Evolutionary conservation across 2,888 invertebrate genomes (phyloP).

Genomic region (Microchrysa polita): DNA sequence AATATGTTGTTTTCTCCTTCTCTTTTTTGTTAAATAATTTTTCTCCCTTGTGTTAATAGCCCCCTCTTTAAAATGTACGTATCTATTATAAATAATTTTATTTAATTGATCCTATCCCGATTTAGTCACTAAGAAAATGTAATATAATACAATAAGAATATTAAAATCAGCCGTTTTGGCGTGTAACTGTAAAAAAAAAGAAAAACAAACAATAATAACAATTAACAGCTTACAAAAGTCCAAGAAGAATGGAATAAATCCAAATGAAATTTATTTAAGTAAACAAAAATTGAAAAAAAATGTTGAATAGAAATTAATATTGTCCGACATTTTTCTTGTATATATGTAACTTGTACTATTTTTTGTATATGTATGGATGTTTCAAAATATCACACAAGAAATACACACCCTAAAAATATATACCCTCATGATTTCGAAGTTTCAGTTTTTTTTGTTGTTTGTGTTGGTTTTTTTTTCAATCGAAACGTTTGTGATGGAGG

Average conservation of each 20-base stretch:
- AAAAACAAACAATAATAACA: too few relatives aligned
- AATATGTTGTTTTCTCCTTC: too few relatives aligned
- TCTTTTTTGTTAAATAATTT: too few relatives aligned
- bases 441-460: constrained; percentile 8
- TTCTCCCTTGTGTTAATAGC: too few relatives aligned
- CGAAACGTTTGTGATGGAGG: constrained; percentile 2
- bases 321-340: background rate
- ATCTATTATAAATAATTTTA: constrained; percentile 8
- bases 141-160: too few relatives aligned
- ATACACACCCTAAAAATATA: too few relatives aligned
- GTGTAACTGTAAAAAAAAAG: constrained; percentile 8
- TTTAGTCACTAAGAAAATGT: constrained; percentile 6
- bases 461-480: background rate
- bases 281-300: constrained; percentile 9
- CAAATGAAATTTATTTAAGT: background rate
- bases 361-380: constrained; percentile 12
- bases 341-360: constrained; percentile 14
- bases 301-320: background rate
- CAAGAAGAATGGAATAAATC: too few relatives aligned
- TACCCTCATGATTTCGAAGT: background rate
- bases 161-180: too few relatives aligned
- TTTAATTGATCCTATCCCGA: constrained; percentile 22
- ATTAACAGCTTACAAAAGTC: too few relatives aligned
- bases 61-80: too few relatives aligned
- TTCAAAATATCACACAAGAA: too few relatives aligned